phyloP scores from a whole-genome alignment of 2,113 vertebrate genomes.

The Dicentrarchus labrax region DNA sequence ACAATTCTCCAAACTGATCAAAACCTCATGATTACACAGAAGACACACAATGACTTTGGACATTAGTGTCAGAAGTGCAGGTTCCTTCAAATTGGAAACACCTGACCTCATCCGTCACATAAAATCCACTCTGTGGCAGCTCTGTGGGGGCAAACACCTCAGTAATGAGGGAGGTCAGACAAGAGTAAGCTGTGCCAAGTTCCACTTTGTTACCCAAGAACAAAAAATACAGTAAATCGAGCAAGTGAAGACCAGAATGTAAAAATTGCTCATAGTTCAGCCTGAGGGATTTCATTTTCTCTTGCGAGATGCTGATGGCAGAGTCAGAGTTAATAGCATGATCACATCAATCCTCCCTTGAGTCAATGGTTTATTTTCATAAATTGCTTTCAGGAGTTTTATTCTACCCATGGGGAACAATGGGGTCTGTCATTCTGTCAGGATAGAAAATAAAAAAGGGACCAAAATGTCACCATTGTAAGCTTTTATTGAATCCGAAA shows the following conservation, averaged over 20 bases:
- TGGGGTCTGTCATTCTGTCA: conserved; percentile 36
- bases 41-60: neutral
- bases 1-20: too few species aligned
- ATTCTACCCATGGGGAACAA: conserved; percentile 36
- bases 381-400: conserved; percentile 42
- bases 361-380: conserved; percentile 47
- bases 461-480: neutral
- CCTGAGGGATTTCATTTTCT: conserved; percentile 22
- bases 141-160: conserved; percentile 5
- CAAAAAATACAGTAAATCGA: neutral
- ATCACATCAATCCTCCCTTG: conserved; percentile 17
- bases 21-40: too few species aligned
- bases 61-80: neutral
- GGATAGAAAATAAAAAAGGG: neutral
- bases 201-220: conserved; percentile 14
- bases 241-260: conserved; percentile 13
- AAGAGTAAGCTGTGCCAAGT: neutral
- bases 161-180: neutral
- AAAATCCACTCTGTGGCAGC: conserved; percentile 8
- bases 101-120: conserved; percentile 1
- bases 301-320: conserved; percentile 7
- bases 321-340: conserved; percentile 38
- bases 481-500: neutral
- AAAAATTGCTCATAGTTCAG: neutral
- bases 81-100: conserved; percentile 8